phyloP scores from a whole-genome alignment of 2,113 vertebrate species.

The Vulpes lagopus region DNA sequence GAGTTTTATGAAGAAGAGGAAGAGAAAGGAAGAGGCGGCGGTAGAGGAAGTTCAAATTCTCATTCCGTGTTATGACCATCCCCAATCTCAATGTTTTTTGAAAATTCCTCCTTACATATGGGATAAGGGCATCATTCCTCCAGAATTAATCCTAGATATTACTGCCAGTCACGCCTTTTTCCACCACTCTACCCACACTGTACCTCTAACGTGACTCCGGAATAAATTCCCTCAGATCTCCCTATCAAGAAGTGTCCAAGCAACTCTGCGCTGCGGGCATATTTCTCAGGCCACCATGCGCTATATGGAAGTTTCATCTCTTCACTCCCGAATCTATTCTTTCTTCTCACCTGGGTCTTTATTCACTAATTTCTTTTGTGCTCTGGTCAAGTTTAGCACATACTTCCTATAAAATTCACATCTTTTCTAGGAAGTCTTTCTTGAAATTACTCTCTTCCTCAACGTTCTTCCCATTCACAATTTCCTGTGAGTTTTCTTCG shows the following conservation, averaged over 20 bases:
- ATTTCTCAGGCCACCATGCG: not conserved
- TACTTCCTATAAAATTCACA: not conserved
- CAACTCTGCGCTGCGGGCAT: not conserved
- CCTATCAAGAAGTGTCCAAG: conserved; percentile 49
- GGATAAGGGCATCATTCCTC: not conserved
- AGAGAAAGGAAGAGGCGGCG: not conserved
- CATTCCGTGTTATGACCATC: not conserved
- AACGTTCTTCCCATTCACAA: not conserved
- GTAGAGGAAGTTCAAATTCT: not conserved
- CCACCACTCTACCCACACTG: conserved; percentile 24
- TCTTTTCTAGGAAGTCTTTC: conserved; percentile 38
- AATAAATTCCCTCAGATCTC: conserved; percentile 47
- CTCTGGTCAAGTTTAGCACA: not conserved
- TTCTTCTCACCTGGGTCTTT: not conserved
- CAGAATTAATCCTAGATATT: conserved; percentile 31
- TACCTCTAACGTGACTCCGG: not conserved
- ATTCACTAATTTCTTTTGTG: not conserved
- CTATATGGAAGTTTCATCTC: not conserved
- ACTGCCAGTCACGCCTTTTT: not conserved
- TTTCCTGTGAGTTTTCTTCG: conserved; percentile 30
- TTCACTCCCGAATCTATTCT: not conserved
- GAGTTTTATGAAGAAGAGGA: not conserved
- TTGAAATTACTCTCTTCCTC: conserved; percentile 1
- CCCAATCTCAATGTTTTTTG: not conserved
- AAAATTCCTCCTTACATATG: conserved; percentile 36